Evolutionary conservation across 2,888 invertebrate genomes (phyloP).

Genomic region (Diarsia dahlii): DNA sequence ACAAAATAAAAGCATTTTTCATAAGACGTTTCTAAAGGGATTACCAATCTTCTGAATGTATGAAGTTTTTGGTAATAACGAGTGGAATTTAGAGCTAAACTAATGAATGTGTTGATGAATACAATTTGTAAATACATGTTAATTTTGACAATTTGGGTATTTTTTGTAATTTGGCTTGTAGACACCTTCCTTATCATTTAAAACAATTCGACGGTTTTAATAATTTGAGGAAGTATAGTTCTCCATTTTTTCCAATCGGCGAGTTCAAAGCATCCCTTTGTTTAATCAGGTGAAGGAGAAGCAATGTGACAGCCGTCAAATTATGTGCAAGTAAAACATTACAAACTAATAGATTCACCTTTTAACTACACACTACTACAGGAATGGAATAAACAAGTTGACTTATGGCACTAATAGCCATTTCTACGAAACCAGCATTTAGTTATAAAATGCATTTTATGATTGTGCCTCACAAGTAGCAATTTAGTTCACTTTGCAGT

Average conservation of each 20-base stretch:
- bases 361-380: slow-evolving; percentile 4
- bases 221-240: neutral
- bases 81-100: neutral
- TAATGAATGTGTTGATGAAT: neutral
- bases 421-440: neutral
- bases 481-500: neutral
- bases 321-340: slow-evolving; percentile 20
- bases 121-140: neutral
- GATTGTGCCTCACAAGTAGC: neutral
- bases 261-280: neutral
- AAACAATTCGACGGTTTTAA: neutral
- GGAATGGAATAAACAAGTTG: neutral
- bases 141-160: neutral
- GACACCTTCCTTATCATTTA: neutral
- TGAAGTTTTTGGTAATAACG: neutral
- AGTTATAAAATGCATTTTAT: slow-evolving; percentile 5
- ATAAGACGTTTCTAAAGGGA: neutral
- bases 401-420: neutral
- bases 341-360: slow-evolving; percentile 1
- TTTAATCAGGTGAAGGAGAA: slow-evolving; percentile 12
- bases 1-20: neutral
- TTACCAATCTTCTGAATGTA: neutral
- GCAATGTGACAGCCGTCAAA: slow-evolving; percentile 42
- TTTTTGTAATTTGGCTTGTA: neutral
- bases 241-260: neutral